Conservation (phyloP, 2,113 vertebrate species). For the Coryphaenoides rupestris region DNA sequence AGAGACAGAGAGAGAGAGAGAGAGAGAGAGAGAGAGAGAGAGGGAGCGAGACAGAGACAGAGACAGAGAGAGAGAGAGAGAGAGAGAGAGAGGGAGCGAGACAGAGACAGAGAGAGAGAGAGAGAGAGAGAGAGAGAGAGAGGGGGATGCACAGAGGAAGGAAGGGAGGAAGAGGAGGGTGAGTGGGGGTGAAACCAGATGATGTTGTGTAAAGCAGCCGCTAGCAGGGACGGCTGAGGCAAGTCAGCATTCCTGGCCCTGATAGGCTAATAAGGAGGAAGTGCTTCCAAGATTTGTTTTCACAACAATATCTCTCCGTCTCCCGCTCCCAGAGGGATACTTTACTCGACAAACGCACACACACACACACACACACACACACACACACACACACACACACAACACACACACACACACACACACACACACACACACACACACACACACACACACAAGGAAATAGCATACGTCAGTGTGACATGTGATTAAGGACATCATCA, state of each 20-base stretch:
- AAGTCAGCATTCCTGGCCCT: not conserved
- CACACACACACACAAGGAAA: not conserved
- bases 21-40: not conserved
- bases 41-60: not conserved
- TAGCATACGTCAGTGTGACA: too few species aligned
- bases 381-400: constrained; percentile 1
- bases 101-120: not conserved
- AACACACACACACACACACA: constrained; percentile 3
- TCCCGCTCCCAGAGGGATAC: not conserved
- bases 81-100: constrained; percentile 8
- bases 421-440: constrained; percentile 10
- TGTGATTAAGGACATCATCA: too few species aligned
- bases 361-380: constrained; percentile 12
- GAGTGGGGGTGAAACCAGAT: constrained; percentile 6
- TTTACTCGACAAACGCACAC: constrained; percentile 4
- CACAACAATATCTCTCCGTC: not conserved
- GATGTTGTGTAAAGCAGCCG: not conserved
- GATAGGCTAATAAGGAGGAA: constrained; percentile 10
- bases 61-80: not conserved
- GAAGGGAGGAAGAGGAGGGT: constrained; percentile 6
- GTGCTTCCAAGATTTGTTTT: not conserved
- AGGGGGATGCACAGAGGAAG: too few species aligned
- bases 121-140: not conserved
- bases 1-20: not conserved
- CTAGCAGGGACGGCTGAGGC: not conserved